Evolutionary conservation across 1,140 invertebrate species (phyloP), one percentile per base, ranked within the genome.

Genomic region (Palaemon carinicauda): DNA sequence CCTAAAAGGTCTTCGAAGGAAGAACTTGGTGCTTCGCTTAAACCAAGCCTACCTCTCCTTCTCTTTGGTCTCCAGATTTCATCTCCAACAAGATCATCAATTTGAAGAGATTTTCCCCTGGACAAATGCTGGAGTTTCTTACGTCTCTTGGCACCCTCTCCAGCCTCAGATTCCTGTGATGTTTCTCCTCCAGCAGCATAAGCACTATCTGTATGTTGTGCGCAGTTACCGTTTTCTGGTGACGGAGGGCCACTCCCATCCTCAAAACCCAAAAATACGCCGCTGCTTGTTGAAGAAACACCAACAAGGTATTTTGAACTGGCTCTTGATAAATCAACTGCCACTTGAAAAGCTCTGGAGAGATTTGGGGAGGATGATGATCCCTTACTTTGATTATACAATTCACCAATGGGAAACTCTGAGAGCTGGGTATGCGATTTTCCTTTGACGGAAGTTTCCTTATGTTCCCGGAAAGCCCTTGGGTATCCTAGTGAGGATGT

Each of bases 211-310:
- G 19, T 41, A 24, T 65, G 50, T 19, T 65, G 50, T 19, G 84
- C 31, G n/a, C 77, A 52, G 24, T 60, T 51, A 4, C 50, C 41
- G 29, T 52, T 73, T 7, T 82, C 80, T 33, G 83, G 83, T 19
- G 82, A 78, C 12, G 82, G 56, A n/a, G 82, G 82, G 24, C 50
- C 78, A 73, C 84, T 73, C 29, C 54, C 77, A 53, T 86, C 84
- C 77, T 79, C 84, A 31, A 51, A 69, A 7, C 54, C 84, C 54
- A 86, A 41, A 54, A 54, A 86, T 17, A 86, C 84, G 12, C 84
- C 84, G 52, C 84, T 86, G 78, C 84, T 86, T n/a, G 77, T 71
- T 12, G 84, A 86, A 27, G 84, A 86, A 27, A 86, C 60, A 17
- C 84, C 84, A 3, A 69, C 75, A 50, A 86, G 52, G 33, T 80